Evolutionary conservation across 2,113 vertebrate genomes (phyloP), one percentile per base, ranked within the genome.

Genomic region (Psammodynastes pulverulentus): DNA sequence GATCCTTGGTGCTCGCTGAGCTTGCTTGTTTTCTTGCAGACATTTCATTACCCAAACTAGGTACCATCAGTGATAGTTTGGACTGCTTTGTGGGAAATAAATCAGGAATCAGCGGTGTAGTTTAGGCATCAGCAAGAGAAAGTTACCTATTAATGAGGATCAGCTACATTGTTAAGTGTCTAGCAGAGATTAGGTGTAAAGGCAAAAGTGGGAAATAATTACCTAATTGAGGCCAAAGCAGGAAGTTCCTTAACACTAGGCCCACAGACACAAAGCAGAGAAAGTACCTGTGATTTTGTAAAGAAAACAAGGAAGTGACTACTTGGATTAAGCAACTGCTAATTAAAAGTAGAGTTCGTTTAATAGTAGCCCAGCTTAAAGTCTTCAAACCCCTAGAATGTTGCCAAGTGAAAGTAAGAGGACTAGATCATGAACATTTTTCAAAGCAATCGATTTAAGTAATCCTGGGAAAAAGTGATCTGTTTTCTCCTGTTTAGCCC

Each of bases 401-500:
- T 51, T 87, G 4, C n/a, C 84, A 52, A 3, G 0, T 54, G 91
- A 88, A 88, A 84, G 54, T 17, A 54, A 89, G 90, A 89, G 13
- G 94, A 93, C 29, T 21, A 62, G 8, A 86, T 93, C 91, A 84
- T 67, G 56, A 92, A 93, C 92, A 87, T 93, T 10, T 39, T 92
- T 90, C 72, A 94, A 94, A 93, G 92, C 92, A 93, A 94, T 95
- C 91, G 84, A 54, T 96, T 95, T 92, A 94, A 93, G 51, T 87
- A 91, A 56, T 58, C 90, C 89, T 89, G 92, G 93, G 94, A 87
- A 95, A 93, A 48, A 88, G 12, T 0, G 72, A 85, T 51, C 53
- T 95, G 89, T 48, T 93, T 93, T 95, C 87, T 90, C 88, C 91
- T 88, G 91, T 86, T 91, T 87, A 72, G 48, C 56, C 45, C 84